Evolutionary conservation across 2,888 invertebrate species (phyloP).

Genomic region (Eilema sororculum): DNA sequence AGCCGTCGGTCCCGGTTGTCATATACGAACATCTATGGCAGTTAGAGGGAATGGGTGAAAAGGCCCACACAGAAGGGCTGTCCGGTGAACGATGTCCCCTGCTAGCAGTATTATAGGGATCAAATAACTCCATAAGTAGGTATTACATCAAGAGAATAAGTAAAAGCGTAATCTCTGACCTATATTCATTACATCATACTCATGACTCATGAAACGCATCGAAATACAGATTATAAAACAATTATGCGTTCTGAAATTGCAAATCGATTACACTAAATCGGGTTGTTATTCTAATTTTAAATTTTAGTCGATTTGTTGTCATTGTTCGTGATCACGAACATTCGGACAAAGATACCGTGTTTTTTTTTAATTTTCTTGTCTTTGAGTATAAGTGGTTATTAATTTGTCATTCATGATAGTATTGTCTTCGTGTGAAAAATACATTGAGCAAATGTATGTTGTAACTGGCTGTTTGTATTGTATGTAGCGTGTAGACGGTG

Average conservation of each 20-base stretch:
- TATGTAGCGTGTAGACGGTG: constrained; percentile 60
- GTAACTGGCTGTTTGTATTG: constrained; percentile 70
- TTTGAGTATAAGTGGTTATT: constrained; percentile 42
- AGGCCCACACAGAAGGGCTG: too few relatives aligned
- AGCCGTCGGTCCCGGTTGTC: too few relatives aligned
- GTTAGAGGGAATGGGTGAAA: too few relatives aligned
- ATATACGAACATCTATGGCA: too few relatives aligned
- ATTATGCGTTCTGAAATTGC: constrained; percentile 31
- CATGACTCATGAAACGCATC: constrained; percentile 28
- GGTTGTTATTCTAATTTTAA: constrained; percentile 42
- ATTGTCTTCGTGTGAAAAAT: constrained; percentile 75
- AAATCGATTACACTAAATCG: constrained; percentile 40
- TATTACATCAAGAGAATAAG: constrained; percentile 31
- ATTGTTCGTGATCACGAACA: constrained; percentile 35
- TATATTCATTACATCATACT: constrained; percentile 32
- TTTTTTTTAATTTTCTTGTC: constrained; percentile 22
- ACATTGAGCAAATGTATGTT: constrained; percentile 69
- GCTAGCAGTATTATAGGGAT: background rate
- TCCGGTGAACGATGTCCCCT: too few relatives aligned
- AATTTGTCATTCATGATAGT: constrained; percentile 54
- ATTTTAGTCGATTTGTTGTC: constrained; percentile 41
- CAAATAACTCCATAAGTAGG: background rate
- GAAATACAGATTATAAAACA: constrained; percentile 34
- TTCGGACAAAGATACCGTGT: constrained; percentile 19
- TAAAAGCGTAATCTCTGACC: constrained; percentile 34